Evolutionary conservation across 2,113 vertebrate genomes (phyloP).

Genomic region (Edolisoma coerulescens): DNA sequence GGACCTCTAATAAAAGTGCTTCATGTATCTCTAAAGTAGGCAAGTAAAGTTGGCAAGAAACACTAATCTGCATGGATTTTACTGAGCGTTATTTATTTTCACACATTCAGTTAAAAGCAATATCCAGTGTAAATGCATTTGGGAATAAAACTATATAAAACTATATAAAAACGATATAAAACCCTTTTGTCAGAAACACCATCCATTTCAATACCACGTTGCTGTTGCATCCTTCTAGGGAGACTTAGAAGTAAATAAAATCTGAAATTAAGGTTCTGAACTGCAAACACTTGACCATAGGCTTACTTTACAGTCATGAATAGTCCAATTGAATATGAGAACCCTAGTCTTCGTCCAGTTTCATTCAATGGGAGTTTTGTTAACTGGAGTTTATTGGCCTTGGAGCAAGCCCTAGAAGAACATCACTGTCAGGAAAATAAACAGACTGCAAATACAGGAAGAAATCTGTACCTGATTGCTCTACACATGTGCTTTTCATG

Average conservation of each 20-base stretch:
- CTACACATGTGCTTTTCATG: not conserved
- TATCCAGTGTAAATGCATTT: not conserved
- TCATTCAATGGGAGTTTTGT: slow-evolving; percentile 46
- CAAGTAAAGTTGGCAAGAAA: not conserved
- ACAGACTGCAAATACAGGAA: not conserved
- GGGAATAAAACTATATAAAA: not conserved
- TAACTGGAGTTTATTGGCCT: not conserved
- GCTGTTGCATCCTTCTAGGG: not conserved
- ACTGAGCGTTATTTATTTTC: not conserved
- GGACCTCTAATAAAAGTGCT: not conserved
- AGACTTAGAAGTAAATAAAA: slow-evolving; percentile 6
- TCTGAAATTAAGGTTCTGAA: not conserved
- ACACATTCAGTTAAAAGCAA: not conserved
- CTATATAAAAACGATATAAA: not conserved
- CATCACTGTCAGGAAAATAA: slow-evolving; percentile 41
- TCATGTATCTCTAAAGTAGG: not conserved
- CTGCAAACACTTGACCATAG: not conserved
- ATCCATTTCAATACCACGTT: not conserved
- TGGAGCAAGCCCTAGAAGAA: slow-evolving; percentile 51
- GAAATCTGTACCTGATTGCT: not conserved
- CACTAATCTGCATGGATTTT: not conserved
- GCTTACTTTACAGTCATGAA: slow-evolving; percentile 16
- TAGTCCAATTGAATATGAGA: slow-evolving; percentile 30
- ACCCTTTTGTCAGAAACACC: not conserved
- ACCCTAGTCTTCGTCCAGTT: not conserved